Conservation (phyloP, 2,797 vertebrate genomes). For the Oreochromis grahami region DNA sequence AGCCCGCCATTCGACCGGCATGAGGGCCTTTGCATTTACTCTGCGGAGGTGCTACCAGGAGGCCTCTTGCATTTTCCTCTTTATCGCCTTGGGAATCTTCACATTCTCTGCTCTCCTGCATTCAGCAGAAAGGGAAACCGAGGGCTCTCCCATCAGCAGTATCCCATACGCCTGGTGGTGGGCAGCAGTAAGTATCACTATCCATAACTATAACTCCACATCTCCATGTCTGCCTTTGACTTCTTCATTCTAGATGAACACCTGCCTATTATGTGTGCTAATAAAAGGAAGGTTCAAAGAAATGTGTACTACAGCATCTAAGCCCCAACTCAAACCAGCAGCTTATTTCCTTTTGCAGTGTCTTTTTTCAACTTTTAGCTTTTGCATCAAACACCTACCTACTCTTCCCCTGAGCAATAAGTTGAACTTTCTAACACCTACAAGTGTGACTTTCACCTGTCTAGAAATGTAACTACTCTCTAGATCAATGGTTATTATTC, state of each 20-base stretch:
- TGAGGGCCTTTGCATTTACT: slow-evolving; percentile 86
- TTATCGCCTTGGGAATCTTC: slow-evolving; percentile 86
- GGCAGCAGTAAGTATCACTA: slow-evolving; percentile 81
- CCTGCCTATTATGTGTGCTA: background rate
- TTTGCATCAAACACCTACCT: background rate
- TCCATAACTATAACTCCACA: background rate
- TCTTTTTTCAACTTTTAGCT: background rate
- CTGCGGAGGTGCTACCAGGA: slow-evolving; percentile 86
- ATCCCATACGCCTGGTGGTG: slow-evolving; percentile 87
- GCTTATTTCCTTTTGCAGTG: background rate
- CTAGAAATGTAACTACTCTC: background rate
- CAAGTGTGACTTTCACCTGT: background rate
- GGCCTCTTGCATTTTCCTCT: slow-evolving; percentile 84
- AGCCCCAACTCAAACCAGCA: background rate
- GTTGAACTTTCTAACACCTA: background rate
- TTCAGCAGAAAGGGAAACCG: slow-evolving; percentile 82
- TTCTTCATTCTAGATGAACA: background rate
- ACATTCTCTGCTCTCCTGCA: slow-evolving; percentile 87
- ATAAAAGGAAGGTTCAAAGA: background rate
- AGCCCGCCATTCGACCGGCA: slow-evolving; percentile 84
- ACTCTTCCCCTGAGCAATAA: background rate
- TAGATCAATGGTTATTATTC: background rate
- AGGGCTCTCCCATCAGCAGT: slow-evolving; percentile 82
- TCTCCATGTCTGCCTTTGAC: background rate
- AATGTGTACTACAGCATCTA: background rate